phyloP scores from a whole-genome alignment of 92 coral and sea anemone species.

The Epizoanthus rinbou region DNA sequence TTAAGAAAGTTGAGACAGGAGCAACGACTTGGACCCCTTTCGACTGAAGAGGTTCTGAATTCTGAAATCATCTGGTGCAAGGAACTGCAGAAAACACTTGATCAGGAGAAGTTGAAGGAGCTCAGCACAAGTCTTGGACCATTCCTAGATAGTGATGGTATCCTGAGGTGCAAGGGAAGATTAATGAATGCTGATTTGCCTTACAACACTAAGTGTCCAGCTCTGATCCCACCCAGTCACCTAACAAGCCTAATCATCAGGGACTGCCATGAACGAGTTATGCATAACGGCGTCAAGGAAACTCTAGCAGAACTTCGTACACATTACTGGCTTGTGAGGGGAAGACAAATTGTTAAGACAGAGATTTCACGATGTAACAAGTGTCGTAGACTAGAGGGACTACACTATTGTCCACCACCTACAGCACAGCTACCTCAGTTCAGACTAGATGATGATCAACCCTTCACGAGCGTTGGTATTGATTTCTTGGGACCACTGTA shows the following conservation, averaged over 20 bases:
- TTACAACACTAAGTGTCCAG: conserved; percentile 42
- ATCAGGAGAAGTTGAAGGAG: conserved; percentile 30
- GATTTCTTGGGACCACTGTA: conserved; percentile 24
- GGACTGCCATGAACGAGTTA: conserved; percentile 37
- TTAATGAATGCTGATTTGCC: conserved; percentile 51
- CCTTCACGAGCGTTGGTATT: conserved; percentile 14
- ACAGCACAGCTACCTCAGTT: conserved; percentile 36
- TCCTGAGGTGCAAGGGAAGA: conserved; percentile 53
- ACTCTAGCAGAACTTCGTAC: conserved; percentile 45
- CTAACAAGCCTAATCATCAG: conserved; percentile 39
- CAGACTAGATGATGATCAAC: conserved; percentile 14
- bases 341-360: conserved; percentile 43
- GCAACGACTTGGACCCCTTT: not conserved
- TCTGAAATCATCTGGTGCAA: conserved; percentile 52
- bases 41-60: conserved; percentile 35
- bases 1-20: conserved; percentile 18
- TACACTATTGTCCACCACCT: not conserved
- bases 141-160: conserved; percentile 46
- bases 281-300: conserved; percentile 27
- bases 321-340: conserved; percentile 35
- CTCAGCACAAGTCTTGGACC: conserved; percentile 42
- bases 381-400: conserved; percentile 36
- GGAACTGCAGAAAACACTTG: conserved; percentile 23
- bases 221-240: conserved; percentile 33
- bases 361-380: conserved; percentile 15